Base-by-base conservation (phyloP, 2,888 invertebrate species). In the Drosophila antonietae region DNA sequence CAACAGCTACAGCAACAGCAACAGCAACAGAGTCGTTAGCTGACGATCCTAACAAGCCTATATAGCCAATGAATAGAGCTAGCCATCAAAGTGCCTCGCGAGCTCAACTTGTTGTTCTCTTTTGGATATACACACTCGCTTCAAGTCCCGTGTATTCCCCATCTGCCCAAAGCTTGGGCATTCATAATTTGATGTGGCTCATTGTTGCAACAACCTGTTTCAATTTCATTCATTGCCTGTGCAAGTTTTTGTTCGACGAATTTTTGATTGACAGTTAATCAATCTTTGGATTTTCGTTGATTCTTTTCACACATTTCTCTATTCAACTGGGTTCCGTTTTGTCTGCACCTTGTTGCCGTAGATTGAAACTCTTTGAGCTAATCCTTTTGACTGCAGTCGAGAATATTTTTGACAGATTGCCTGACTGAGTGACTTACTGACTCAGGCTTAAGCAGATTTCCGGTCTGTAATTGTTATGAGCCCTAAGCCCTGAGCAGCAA, bases 181-280 rank as follows among this genome's bases (percentile, higher is more conserved):
- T 85, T 85, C 66, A 83, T 81, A 80, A 83, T 83, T 81, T 73
- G 78, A 78, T 72, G 59, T 65, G 67, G 65, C 70, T 78, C 67
- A 78, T 85, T 86, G 80, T 81, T 83, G 68, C 41, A 62, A 41
- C 67, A 84, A 83, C 84, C 84, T 88, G 88, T 74, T 81, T 84
- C 72, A 49, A 82, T 65, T 75, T 77, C 77, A 85, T 88, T 88
- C 86, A 88, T 75, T 43, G 55, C 55, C 44, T 67, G 65, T 68
- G 53, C 68, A 65, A 68, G 44, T 46, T 39, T 60, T 56, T 41
- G 53, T 39, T 7, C n/a, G 18, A 46, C 31, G 2, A 33, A 28
- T 60, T 74, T 6, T 59, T 88, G 87, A 88, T 88, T 88, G 87
- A 88, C 87, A 88, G 89, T 85, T 78, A 83, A 88, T 88, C 89